Evolutionary conservation across 1,140 invertebrate species (phyloP), one percentile per base, ranked within the genome.

Genomic region (Sarcophaga peregrina): DNA sequence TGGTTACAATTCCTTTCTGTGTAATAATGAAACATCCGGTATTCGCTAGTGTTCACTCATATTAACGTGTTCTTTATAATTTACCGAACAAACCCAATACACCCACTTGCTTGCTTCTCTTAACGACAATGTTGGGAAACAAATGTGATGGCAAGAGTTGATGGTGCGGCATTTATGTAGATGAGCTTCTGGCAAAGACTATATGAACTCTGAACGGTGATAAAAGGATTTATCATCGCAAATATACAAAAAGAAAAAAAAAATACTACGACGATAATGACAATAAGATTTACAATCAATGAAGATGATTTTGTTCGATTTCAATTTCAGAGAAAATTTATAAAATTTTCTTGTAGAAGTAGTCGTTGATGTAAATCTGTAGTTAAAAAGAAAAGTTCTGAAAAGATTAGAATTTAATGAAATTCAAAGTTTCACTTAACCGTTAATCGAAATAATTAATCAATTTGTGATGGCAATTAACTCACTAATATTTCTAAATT

Each of bases 201-300:
- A 88, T 89, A 89, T 89, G 88, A 89, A 89, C 88, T 89, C 87
- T 86, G 87, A 88, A 88, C 87, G 88, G 88, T 89, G 88, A 89
- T 89, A 89, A 89, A 89, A 87, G 86, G 86, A 89, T 89, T 89
- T 86, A 89, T 89, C 88, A 87, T 86, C 85, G 47, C 15, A 78
- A 17, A 62, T 52, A 46, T 0, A 46, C 46, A 73, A 82, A 47
- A 82, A 73, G 20, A n/a, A 10, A 73, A 46, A 68, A 11, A 82
- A n/a, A n/a, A n/a, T n/a, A n/a, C n/a, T n/a, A n/a, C n/a, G n/a
- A n/a, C n/a, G n/a, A n/a, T n/a, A n/a, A n/a, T n/a, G n/a, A n/a
- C n/a, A n/a, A 46, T 15, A 75, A 8, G 8, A 78, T 4, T 45
- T 25, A 80, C 46, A 80, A 50, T 9, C 25, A 37, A 37, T 37